A percentile compares a stretch with the other conserved stretches of the same genome.
Evolutionary conservation across 1,140 invertebrate species (phyloP).

Genomic region (Hyphantria cunea): DNA sequence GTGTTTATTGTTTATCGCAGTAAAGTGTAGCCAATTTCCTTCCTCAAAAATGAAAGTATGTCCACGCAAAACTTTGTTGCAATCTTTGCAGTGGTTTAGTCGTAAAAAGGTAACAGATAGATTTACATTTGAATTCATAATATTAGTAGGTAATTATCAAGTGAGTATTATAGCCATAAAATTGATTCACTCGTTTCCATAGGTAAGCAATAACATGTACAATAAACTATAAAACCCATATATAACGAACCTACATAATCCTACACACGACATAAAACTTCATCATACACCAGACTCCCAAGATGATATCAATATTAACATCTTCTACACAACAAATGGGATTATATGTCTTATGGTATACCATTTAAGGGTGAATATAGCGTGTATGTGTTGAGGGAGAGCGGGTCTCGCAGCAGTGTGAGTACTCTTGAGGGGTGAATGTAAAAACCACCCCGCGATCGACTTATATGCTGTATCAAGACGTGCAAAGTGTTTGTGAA

Average conservation of each 20-base stretch:
- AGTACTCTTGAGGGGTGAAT: constrained; percentile 74
- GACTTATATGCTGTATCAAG: constrained; percentile 81
- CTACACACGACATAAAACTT: constrained; percentile 44
- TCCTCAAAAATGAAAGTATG: too few relatives aligned
- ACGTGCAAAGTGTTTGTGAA: constrained; percentile 43
- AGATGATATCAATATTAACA: constrained; percentile 77
- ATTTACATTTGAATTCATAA: too few relatives aligned
- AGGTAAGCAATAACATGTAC: constrained; percentile 1
- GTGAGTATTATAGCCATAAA: neutral
- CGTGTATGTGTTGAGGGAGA: constrained; percentile 20
- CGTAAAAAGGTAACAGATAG: too few relatives aligned
- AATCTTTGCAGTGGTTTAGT: too few relatives aligned
- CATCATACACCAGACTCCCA: constrained; percentile 50
- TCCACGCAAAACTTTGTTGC: too few relatives aligned
- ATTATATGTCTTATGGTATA: constrained; percentile 21
- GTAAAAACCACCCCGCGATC: constrained; percentile 81
- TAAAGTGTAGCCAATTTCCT: too few relatives aligned
- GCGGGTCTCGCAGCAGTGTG: constrained; percentile 50
- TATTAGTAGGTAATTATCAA: too few relatives aligned
- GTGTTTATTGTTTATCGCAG: too few relatives aligned
- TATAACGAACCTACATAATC: constrained; percentile 14
- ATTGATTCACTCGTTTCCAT: too few relatives aligned
- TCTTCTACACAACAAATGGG: neutral
- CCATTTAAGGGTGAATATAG: constrained; percentile 33
- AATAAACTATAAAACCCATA: constrained; percentile 12